phyloP scores from a whole-genome alignment of 2,797 vertebrate genomes.

The Xerus rutilus region DNA sequence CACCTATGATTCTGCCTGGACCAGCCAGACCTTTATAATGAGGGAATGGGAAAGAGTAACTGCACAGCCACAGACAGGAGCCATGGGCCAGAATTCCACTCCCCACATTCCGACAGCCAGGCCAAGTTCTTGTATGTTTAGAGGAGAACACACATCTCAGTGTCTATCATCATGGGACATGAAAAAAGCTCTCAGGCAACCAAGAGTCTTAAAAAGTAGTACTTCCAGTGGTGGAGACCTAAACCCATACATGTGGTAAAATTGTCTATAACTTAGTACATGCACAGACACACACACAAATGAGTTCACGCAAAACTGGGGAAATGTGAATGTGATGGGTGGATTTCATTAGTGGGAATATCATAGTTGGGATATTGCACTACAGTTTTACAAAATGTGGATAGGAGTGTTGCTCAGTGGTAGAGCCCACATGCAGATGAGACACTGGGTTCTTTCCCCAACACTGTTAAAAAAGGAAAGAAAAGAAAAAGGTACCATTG shows the following conservation, averaged over 20 bases:
- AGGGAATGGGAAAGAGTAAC: constrained; percentile 41
- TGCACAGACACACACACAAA: neutral
- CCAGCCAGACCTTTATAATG: constrained; percentile 67
- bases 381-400: neutral
- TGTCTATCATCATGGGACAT: neutral
- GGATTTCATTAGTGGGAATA: neutral
- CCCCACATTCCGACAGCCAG: neutral
- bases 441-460: neutral
- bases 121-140: neutral
- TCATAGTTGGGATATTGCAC: neutral
- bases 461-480: neutral
- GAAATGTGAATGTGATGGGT: neutral
- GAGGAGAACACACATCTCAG: neutral
- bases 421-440: neutral
- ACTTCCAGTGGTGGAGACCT: neutral
- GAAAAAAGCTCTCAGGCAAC: neutral
- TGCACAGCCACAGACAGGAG: constrained; percentile 42
- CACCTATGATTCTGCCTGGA: constrained; percentile 61
- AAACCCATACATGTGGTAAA: neutral
- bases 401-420: neutral
- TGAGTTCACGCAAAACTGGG: neutral
- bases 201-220: neutral
- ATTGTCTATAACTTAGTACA: neutral
- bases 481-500: neutral
- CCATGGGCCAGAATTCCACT: constrained; percentile 32